These are phyloP conservation scores for Eurypyga helias DNA, from an alignment of 2,113 vertebrate species.

Conservation along the genomic window DNA sequence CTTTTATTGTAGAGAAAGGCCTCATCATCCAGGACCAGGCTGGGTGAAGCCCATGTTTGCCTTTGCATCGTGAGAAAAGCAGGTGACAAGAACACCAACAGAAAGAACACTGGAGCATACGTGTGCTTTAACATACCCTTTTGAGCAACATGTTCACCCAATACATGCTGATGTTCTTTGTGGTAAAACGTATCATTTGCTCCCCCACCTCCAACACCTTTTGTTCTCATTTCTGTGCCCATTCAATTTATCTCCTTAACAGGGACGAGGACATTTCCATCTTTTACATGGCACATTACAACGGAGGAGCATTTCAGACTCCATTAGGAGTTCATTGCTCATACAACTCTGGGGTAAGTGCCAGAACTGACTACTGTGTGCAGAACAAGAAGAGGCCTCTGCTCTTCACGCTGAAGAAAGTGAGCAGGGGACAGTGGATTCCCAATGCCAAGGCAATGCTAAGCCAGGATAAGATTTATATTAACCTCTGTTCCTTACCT, in stretches of 20 bases:
- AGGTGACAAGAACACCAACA: background rate
- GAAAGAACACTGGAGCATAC: background rate
- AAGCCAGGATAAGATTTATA: rapidly evolving
- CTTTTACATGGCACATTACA: background rate
- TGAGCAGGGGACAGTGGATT: background rate
- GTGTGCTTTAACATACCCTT: background rate
- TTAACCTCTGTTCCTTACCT: background rate
- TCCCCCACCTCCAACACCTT: background rate
- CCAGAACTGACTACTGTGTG: rapidly evolving
- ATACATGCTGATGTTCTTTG: background rate
- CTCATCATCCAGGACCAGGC: rapidly evolving
- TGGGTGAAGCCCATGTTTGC: background rate
- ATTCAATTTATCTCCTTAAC: background rate
- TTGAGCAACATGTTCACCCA: background rate
- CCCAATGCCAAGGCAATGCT: background rate
- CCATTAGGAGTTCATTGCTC: background rate
- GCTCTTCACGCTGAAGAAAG: background rate
- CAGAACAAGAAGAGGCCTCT: background rate
- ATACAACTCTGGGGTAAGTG: background rate
- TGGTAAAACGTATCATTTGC: background rate
- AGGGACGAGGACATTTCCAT: background rate
- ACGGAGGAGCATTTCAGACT: background rate
- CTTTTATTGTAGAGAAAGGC: background rate
- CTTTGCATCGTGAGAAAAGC: background rate
- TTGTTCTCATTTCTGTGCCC: background rate